These are phyloP conservation scores for Casuarius casuarius DNA, from an alignment of 2,113 vertebrate genomes.

Conservation along the genomic window DNA sequence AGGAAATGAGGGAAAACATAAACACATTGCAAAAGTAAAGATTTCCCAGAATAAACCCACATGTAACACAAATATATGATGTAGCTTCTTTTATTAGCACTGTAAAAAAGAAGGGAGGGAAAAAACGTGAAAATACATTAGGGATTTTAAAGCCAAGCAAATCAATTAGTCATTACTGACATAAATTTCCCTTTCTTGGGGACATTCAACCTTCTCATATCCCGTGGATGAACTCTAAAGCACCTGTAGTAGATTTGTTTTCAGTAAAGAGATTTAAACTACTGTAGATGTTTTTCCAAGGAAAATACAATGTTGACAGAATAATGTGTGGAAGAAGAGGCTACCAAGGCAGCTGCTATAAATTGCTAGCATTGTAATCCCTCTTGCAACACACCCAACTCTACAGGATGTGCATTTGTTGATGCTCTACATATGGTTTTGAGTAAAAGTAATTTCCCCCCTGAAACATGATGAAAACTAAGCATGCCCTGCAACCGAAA, in stretches of 20 bases:
- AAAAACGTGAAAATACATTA: constrained; percentile 64
- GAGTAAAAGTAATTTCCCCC: constrained; percentile 47
- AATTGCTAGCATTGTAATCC: constrained; percentile 77
- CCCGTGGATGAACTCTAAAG: constrained; percentile 79
- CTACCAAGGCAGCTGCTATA: constrained; percentile 75
- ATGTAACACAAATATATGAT: constrained; percentile 56
- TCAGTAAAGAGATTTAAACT: constrained; percentile 77
- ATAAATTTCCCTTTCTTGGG: constrained; percentile 74
- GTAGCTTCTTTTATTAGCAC: constrained; percentile 68
- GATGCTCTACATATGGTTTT: constrained; percentile 72
- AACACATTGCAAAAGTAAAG: constrained; percentile 66
- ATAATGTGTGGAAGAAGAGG: constrained; percentile 76
- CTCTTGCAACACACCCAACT: constrained; percentile 40
- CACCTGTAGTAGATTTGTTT: constrained; percentile 80
- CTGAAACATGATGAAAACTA: constrained; percentile 25
- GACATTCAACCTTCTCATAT: constrained; percentile 74
- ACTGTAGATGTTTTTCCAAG: constrained; percentile 79
- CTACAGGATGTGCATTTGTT: constrained; percentile 67
- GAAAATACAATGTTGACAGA: constrained; percentile 82
- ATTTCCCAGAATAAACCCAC: constrained; percentile 63
- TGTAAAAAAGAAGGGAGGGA: constrained; percentile 57
- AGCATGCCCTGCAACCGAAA: neutral
- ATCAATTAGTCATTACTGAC: constrained; percentile 78
- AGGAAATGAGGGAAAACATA: constrained; percentile 72
- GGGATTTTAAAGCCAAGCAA: constrained; percentile 73